A percentile compares a stretch with the other conserved stretches of the same genome.
These are phyloP conservation scores for Bombus turneri DNA, from an alignment of 1,140 invertebrate genomes.

Conservation along the genomic window DNA sequence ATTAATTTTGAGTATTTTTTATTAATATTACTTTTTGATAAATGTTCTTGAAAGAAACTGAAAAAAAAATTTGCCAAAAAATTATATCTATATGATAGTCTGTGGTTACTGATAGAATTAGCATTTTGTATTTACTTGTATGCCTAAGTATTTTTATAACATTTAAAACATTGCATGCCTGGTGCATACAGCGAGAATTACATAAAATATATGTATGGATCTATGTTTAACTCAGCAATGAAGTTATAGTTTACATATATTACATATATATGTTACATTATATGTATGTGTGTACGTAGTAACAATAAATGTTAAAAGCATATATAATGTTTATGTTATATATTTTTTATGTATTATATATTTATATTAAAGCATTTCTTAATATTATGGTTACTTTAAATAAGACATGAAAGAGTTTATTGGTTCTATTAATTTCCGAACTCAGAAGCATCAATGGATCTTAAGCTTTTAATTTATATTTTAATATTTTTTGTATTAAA, in stretches of 20 bases:
- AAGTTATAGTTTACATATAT: not conserved
- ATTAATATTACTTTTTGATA: slow-evolving; percentile 3
- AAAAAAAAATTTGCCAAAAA: slow-evolving; percentile 7
- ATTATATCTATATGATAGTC: not conserved
- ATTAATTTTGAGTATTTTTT: not conserved
- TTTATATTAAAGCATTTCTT: not conserved
- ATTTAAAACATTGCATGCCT: not conserved
- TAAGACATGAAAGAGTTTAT: not conserved
- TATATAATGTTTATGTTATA: not conserved
- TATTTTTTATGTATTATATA: not conserved
- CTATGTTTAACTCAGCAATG: not conserved
- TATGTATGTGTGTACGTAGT: not conserved
- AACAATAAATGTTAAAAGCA: slow-evolving; percentile 15
- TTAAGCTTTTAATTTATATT: not conserved
- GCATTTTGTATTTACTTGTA: not conserved
- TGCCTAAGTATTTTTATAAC: slow-evolving; percentile 10
- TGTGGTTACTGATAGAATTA: not conserved
- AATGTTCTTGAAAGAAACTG: not conserved
- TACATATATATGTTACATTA: not conserved
- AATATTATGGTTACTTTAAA: not conserved
- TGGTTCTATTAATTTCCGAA: not conserved
- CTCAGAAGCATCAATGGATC: too few relatives aligned
- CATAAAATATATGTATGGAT: not conserved
- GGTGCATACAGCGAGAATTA: not conserved
- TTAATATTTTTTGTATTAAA: too few relatives aligned